Percentiles rank a stretch among this genome's conserved stretches.
Conservation (phyloP, 1,140 invertebrate species). For the Papilio helenus region DNA sequence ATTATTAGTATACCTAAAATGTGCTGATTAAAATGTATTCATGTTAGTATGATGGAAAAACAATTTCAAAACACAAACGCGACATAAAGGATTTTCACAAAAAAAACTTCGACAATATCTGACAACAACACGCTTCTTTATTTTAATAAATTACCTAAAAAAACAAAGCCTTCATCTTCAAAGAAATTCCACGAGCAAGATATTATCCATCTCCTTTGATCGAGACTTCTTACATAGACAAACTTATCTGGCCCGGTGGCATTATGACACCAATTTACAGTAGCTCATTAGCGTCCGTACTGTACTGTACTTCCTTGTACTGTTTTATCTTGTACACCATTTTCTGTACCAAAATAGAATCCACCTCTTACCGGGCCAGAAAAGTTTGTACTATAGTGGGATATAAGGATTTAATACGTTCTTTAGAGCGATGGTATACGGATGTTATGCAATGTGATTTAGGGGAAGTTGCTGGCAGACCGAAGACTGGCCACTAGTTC, state of each 20-base stretch:
- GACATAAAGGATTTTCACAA: background rate
- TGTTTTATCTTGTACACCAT: background rate
- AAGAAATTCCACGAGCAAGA: slow-evolving; percentile 22
- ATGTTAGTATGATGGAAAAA: background rate
- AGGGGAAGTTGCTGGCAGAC: slow-evolving; percentile 52
- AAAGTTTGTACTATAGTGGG: slow-evolving; percentile 37
- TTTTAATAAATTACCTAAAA: slow-evolving; percentile 54
- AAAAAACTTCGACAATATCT: slow-evolving; percentile 45
- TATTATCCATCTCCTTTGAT: slow-evolving; percentile 1
- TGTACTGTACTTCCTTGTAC: too few species aligned
- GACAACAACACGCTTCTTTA: slow-evolving; percentile 61
- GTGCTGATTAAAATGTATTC: too few species aligned
- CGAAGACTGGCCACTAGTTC: slow-evolving; percentile 57
- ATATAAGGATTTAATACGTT: slow-evolving; percentile 15
- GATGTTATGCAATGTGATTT: slow-evolving; percentile 25
- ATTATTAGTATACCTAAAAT: too few species aligned
- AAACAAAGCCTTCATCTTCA: slow-evolving; percentile 13
- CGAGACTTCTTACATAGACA: slow-evolving; percentile 10
- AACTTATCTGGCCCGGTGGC: background rate
- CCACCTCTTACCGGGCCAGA: background rate
- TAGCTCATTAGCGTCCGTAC: too few species aligned
- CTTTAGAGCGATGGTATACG: slow-evolving; percentile 28
- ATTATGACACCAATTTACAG: background rate
- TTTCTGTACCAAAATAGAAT: background rate
- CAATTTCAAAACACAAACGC: background rate